phyloP scores from a whole-genome alignment of 2,797 vertebrate species.

The Silurus lanzhouensis region DNA sequence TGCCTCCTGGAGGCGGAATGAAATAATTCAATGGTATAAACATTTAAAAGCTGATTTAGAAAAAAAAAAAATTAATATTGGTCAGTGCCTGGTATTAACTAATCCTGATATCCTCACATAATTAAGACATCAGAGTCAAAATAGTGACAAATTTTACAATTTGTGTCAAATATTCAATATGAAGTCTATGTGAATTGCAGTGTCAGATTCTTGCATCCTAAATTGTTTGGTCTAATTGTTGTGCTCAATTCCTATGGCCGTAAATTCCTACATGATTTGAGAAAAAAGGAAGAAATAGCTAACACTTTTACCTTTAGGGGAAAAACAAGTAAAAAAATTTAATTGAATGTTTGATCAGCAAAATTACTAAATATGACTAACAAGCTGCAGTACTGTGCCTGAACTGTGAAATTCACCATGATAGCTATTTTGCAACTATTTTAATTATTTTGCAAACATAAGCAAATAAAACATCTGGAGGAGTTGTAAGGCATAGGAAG shows the following conservation, averaged over 20 bases:
- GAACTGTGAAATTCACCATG: background rate
- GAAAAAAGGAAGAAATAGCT: background rate
- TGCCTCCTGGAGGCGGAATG: conserved; percentile 19
- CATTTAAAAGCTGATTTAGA: background rate
- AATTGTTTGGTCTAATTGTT: background rate
- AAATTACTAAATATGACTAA: background rate
- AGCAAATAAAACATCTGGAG: conserved; percentile 31
- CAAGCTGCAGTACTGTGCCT: background rate
- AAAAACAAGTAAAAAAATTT: background rate
- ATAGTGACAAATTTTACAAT: background rate
- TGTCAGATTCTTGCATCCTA: background rate
- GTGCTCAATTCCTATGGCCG: background rate
- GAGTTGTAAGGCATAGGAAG: conserved; percentile 37
- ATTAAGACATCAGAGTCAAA: background rate
- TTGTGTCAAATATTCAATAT: background rate
- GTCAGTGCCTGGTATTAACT: background rate
- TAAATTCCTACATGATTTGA: background rate
- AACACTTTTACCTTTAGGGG: background rate
- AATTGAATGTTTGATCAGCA: background rate
- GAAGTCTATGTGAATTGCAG: background rate
- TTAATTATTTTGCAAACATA: conserved; percentile 14
- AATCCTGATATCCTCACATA: background rate
- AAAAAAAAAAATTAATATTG: background rate
- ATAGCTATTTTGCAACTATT: background rate
- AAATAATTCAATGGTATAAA: background rate